Conservation (phyloP, 2,113 vertebrate genomes). For the Telmatochromis sp. region DNA sequence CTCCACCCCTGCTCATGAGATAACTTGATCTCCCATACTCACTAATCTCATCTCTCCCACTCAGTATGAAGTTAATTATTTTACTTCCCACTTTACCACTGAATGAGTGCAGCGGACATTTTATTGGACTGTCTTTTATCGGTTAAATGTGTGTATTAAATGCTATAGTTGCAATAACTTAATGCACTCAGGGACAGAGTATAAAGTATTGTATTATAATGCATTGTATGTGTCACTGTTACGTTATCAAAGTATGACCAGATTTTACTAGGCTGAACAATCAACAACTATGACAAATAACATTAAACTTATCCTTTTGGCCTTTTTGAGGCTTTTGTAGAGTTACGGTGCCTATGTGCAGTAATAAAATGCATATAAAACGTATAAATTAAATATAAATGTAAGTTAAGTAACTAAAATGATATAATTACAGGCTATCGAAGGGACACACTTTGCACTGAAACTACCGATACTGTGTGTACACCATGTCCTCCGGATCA, state of each 20-base stretch:
- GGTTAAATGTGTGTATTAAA: background rate
- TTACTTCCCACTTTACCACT: background rate
- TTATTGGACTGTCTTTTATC: background rate
- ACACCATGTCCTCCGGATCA: background rate
- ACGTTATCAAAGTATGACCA: background rate
- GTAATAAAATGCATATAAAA: background rate
- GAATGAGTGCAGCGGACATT: background rate
- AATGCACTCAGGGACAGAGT: background rate
- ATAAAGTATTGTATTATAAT: background rate
- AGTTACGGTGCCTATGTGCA: background rate
- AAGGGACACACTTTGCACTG: background rate
- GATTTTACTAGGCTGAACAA: background rate
- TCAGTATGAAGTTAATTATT: background rate
- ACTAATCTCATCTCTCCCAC: background rate
- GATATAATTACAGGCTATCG: slow-evolving; percentile 34
- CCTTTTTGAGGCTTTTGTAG: background rate
- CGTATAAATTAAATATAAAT: background rate
- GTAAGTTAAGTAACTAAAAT: background rate
- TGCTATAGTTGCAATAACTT: background rate
- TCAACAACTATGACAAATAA: background rate
- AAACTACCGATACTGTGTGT: slow-evolving; percentile 35
- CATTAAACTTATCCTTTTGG: background rate
- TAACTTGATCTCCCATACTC: background rate
- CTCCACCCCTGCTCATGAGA: background rate
- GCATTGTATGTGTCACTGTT: background rate